Evolutionary conservation across 2,797 vertebrate genomes (phyloP), one percentile per base, ranked within the genome.

Genomic region (Lepus townsendii): DNA sequence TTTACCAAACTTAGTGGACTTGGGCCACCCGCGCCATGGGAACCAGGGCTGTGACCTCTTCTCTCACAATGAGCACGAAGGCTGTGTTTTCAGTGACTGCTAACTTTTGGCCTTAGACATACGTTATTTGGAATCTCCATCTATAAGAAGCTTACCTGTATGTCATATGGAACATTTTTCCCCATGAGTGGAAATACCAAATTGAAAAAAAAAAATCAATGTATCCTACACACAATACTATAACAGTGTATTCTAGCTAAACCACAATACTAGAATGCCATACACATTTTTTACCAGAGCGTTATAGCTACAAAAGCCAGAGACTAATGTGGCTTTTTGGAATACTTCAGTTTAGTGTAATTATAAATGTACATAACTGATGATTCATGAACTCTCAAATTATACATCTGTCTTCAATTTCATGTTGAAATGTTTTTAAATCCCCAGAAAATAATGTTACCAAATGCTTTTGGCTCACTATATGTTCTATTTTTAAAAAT

Each of bases 331-430:
- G 85, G 88, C 69, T 96, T 96, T 47, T 96, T 93, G 76, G 92
- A 97, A 95, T 91, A 90, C 66, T 83, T 83, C 83, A 54, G 57
- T 93, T 97, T 95, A 63, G 91, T 91, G 54, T 88, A 96, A 97
- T 96, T 96, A 96, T 93, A 97, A 97, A 91, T 95, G 88, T 86
- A 86, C 73, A 93, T 91, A 96, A 65, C 79, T 75, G 86, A 96
- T 96, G 96, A 97, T 95, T 95, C 95, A 95, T 47, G 65, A 96
- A 94, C 85, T 95, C 88, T 96, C 89, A 94, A 96, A 93, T 97
- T 96, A 96, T 92, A 96, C 97, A 97, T 95, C 95, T 96, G 95
- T 2, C 6, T 95, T 97, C 94, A 91, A 97, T 97, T 97, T 97
- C 84, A 79, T 85, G 77, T 93, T 91, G 94, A 95, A 96, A 82